Base-by-base conservation (phyloP, 1,140 invertebrate genomes). In the Hyles vespertilio region DNA sequence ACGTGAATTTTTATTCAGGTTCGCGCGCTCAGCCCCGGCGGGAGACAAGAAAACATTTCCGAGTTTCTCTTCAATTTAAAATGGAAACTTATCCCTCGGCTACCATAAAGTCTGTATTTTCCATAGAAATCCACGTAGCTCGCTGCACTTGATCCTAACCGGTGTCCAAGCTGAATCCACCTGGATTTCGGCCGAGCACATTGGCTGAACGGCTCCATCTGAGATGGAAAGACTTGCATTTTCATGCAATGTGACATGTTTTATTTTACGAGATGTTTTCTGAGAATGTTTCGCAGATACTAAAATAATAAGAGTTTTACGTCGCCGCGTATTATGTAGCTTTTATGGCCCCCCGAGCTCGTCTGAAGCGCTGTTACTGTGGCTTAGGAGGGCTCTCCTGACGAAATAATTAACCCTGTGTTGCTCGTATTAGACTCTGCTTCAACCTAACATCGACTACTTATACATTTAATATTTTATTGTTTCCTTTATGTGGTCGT, bases 241-340 rank as follows among this genome's bases (percentile, higher is more conserved):
- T 81, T 55, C 60, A 48, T 74, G 77, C 74, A 73, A 65, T 57
- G 69, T 67, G 75, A 82, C 78, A 81, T 74, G 74, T 87, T 87
- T 86, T 84, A 84, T 86, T 89, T 89, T 84, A 89, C 75, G 81
- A 84, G 78, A 86, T 84, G 83, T 86, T 85, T 84, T 79, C 78
- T 77, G 71, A 76, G 77, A 78, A 78, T 70, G 79, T 86, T 87
- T 87, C 81, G 71, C 82, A 86, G 82, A 87, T 87, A 89, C 83
- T 87, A 86, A 84, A 89, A 87, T 89, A 89, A 87, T 89, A 89
- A 87, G 80, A 87, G 79, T 84, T 87, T 84, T 87, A 85, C 75
- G 80, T 87, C 72, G 77, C 78, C 84, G 74, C 81, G 78, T 84
- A 87, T 87, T 86, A 89, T 84, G 80, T 84, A 77, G 77, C 78